These are phyloP conservation scores for Dolomedes plantarius DNA, from an alignment of 2,888 invertebrate species.

Conservation along the genomic window DNA sequence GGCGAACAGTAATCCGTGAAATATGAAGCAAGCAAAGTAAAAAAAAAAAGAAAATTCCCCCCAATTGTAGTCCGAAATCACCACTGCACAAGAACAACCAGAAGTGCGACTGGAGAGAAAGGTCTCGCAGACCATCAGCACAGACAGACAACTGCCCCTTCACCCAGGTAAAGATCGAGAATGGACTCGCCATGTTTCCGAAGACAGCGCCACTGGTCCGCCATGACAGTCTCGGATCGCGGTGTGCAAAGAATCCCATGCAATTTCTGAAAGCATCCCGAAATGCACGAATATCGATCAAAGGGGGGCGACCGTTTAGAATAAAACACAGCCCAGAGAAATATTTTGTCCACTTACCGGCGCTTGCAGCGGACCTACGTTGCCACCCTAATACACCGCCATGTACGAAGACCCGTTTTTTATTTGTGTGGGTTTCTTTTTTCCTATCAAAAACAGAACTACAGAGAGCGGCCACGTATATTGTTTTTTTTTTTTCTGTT, in stretches of 20 bases:
- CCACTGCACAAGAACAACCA: neutral
- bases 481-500: neutral
- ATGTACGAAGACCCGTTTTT: neutral
- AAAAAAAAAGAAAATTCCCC: no score
- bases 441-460: no score
- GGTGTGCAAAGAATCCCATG: neutral
- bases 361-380: neutral
- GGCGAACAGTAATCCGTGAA: no score
- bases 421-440: no score
- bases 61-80: neutral
- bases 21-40: no score
- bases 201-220: slow-evolving; percentile 51
- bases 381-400: neutral
- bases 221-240: slow-evolving; percentile 49
- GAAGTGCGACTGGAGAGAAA: neutral
- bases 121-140: neutral
- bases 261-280: neutral
- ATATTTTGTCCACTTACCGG: neutral
- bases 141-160: neutral
- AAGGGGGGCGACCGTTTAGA: neutral
- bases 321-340: neutral
- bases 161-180: slow-evolving; percentile 19
- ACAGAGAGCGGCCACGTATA: no score
- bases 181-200: slow-evolving; percentile 40
- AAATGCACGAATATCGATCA: neutral